Evolutionary conservation across 2,113 vertebrate genomes (phyloP).

Genomic region (Rattus rattus): DNA sequence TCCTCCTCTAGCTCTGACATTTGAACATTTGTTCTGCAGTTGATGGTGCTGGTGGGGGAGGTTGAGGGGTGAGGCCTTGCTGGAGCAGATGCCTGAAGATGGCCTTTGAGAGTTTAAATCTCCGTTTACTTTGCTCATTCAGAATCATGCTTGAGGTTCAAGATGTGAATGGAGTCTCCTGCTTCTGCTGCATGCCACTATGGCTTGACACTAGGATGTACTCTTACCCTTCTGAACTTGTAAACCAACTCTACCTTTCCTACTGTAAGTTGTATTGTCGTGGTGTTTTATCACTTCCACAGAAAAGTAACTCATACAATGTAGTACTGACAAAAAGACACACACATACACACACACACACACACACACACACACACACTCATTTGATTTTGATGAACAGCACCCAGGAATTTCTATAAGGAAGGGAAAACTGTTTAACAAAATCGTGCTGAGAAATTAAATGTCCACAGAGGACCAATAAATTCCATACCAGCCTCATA

Average conservation of each 20-base stretch:
- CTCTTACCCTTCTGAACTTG: background rate
- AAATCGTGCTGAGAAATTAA: constrained; percentile 8
- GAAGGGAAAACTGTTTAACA: background rate
- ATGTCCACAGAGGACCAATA: background rate
- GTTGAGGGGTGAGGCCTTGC: background rate
- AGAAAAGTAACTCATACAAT: background rate
- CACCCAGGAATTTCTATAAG: background rate
- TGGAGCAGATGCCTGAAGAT: background rate
- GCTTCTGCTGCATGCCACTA: background rate
- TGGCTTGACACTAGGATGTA: too few relatives aligned
- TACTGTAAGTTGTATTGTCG: background rate
- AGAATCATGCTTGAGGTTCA: background rate
- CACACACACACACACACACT: too few relatives aligned
- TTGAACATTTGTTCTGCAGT: background rate
- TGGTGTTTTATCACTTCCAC: background rate
- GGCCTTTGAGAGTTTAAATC: background rate
- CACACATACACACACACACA: too few relatives aligned
- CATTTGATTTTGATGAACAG: background rate
- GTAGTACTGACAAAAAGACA: background rate
- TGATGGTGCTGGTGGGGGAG: too few relatives aligned
- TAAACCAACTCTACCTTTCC: background rate
- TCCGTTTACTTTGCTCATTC: background rate
- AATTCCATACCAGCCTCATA: background rate
- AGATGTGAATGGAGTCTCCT: background rate
- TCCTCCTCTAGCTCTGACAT: background rate